Conservation (phyloP, 2,888 invertebrate species). For the Caenorhabditis doughertyi region DNA sequence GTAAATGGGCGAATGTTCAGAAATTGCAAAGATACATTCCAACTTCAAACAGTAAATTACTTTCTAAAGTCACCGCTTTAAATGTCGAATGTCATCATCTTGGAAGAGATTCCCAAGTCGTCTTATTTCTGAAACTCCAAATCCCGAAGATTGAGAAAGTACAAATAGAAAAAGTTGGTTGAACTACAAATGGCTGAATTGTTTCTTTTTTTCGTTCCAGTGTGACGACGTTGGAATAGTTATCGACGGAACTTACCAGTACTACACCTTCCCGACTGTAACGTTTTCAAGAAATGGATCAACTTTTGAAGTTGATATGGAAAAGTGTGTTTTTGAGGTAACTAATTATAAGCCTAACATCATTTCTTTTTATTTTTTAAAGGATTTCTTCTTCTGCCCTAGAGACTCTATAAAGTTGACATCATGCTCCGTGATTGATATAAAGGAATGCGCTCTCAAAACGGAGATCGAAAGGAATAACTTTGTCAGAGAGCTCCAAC, state of each 20-base stretch:
- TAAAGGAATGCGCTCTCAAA: slow-evolving; percentile 9
- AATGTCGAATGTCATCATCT: slow-evolving; percentile 15
- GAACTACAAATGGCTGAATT: neutral
- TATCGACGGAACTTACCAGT: slow-evolving; percentile 10
- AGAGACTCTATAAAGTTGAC: too few relatives aligned
- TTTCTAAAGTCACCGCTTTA: neutral
- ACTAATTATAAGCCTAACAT: too few relatives aligned
- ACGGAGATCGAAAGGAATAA: neutral
- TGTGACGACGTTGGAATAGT: slow-evolving; percentile 48
- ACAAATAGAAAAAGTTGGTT: neutral
- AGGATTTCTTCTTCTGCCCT: slow-evolving; percentile 38
- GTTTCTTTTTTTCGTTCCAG: slow-evolving; percentile 4
- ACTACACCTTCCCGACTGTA: slow-evolving; percentile 16
- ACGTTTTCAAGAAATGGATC: slow-evolving; percentile 13
- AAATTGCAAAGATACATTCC: slow-evolving; percentile 26
- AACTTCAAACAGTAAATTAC: slow-evolving; percentile 8
- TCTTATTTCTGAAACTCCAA: slow-evolving; percentile 21
- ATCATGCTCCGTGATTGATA: neutral
- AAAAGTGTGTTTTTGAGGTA: slow-evolving; percentile 9
- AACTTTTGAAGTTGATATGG: slow-evolving; percentile 1
- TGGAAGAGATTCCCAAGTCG: slow-evolving; percentile 31
- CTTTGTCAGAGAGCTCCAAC: slow-evolving; percentile 16
- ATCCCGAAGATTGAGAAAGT: slow-evolving; percentile 24
- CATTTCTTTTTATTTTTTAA: too few relatives aligned
- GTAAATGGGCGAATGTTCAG: too few relatives aligned